These are phyloP conservation scores for Labeo rohita DNA, from an alignment of 2,113 vertebrate species.

Conservation along the genomic window DNA sequence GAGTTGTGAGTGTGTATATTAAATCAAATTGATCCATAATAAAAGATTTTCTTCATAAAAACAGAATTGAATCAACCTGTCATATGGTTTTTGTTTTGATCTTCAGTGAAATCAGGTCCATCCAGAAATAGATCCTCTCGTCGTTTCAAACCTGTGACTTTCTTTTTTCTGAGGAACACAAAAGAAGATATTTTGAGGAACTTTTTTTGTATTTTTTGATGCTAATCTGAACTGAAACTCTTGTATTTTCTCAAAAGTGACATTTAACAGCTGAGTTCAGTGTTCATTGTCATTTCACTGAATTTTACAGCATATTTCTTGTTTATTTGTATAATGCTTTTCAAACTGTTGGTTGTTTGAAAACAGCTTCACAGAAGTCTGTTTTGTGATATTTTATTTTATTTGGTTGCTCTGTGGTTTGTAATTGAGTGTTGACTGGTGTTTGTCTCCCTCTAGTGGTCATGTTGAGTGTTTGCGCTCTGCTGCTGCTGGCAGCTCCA, in stretches of 20 bases:
- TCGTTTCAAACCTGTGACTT: not conserved
- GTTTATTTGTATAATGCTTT: not conserved
- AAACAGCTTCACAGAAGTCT: no score
- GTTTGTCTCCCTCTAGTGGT: constrained; percentile 74
- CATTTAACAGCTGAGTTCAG: no score
- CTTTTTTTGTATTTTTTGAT: no score
- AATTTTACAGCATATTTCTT: not conserved
- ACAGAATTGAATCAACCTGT: no score
- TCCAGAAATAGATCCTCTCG: not conserved
- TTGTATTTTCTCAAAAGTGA: no score
- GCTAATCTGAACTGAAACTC: no score
- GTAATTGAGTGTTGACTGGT: not conserved
- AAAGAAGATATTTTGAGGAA: not conserved
- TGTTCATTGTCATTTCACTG: not conserved
- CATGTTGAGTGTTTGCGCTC: constrained; percentile 72
- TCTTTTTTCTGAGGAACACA: not conserved
- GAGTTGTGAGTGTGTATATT: not conserved
- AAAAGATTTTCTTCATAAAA: not conserved
- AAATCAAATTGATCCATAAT: no score
- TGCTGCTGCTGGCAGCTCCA: constrained; percentile 71
- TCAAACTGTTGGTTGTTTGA: no score
- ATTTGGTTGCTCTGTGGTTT: no score
- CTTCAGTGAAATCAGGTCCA: not conserved
- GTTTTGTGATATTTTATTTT: no score
- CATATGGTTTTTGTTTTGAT: no score